phyloP scores from a whole-genome alignment of 1,140 invertebrate genomes.

The Bilobella aurantiaca region DNA sequence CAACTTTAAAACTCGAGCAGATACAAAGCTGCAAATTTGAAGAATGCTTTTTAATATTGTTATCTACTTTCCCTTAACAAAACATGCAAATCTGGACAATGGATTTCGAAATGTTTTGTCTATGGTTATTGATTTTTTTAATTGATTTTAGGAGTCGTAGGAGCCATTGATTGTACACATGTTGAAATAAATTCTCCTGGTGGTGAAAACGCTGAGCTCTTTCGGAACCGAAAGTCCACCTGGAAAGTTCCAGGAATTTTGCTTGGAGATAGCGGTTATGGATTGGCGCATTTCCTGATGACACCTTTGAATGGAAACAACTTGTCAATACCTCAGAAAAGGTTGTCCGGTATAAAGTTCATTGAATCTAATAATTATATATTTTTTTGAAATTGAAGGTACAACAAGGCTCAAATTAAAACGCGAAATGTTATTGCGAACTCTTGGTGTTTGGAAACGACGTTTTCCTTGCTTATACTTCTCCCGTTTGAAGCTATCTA shows the following conservation, averaged over 20 bases:
- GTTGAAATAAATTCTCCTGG: conserved; percentile 34
- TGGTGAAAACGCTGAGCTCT: conserved; percentile 35
- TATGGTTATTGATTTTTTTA: not conserved
- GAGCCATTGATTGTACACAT: conserved; percentile 35
- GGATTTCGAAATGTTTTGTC: too few relatives aligned
- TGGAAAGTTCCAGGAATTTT: conserved; percentile 27
- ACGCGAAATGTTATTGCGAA: conserved; percentile 40
- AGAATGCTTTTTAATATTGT: too few relatives aligned
- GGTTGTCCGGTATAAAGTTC: too few relatives aligned
- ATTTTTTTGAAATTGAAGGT: too few relatives aligned
- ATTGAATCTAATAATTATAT: too few relatives aligned
- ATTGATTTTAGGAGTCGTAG: conserved; percentile 19
- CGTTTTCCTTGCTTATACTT: conserved; percentile 43
- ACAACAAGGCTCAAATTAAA: conserved; percentile 40
- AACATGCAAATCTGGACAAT: too few relatives aligned
- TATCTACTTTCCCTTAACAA: too few relatives aligned
- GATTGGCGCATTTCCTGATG: conserved; percentile 27
- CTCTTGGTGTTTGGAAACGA: conserved; percentile 40
- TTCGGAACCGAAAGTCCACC: conserved; percentile 31
- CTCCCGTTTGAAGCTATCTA: conserved; percentile 36
- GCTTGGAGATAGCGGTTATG: conserved; percentile 24
- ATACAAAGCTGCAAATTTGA: too few relatives aligned
- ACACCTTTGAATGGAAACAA: conserved; percentile 26
- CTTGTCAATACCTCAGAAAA: conserved; percentile 6
- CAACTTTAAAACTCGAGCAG: too few relatives aligned